Evolutionary conservation across 2,113 vertebrate species (phyloP), one percentile per base, ranked within the genome.

Genomic region (Pomatostomus ruficeps): DNA sequence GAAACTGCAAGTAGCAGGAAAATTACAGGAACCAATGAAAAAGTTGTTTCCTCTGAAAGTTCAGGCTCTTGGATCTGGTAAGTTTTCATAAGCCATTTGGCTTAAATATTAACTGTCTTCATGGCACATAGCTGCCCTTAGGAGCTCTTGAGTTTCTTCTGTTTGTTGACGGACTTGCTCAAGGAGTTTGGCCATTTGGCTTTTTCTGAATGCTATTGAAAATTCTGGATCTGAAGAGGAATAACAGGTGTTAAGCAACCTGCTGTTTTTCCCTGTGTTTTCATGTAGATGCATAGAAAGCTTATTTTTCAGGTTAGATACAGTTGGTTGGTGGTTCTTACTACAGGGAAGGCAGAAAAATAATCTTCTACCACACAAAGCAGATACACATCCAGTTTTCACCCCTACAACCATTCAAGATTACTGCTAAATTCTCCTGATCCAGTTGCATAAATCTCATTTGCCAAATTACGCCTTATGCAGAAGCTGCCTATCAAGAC

Each of bases 91-190:
- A 80, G 23, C 22, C 48, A 40, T 17, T 25, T 5, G 4, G 72
- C 45, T 95, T 73, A 85, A 81, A 89, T 65, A 68, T 87, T 92
- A 89, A 84, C 76, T 92, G 17, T 96, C 91, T 81, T 93, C 73
- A 0, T 78, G 78, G 91, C 46, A 93, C 58, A 95, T 29, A 81
- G 91, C 96, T 88, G 72, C 84, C 90, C 75, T 91, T 12, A 98
- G 97, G 62, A 98, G 94, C 52, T 97, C 94, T 76, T 96, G 97
- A 51, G 95, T 98, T 95, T 97, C 95, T 80, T 97, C 96, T 66
- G 97, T 97, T 82, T 98, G 97, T 72, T 96, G 96, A 52, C 10
- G 89, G 59, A 98, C 29, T 91, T 93, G 92, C 46, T 96, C 73
- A 52, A 98, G 97, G 81, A 96, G 95, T 81, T 93, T 84, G 70